Evolutionary conservation across 2,797 vertebrate species (phyloP), one percentile per base, ranked within the genome.

Genomic region (Tarsius wallacei): DNA sequence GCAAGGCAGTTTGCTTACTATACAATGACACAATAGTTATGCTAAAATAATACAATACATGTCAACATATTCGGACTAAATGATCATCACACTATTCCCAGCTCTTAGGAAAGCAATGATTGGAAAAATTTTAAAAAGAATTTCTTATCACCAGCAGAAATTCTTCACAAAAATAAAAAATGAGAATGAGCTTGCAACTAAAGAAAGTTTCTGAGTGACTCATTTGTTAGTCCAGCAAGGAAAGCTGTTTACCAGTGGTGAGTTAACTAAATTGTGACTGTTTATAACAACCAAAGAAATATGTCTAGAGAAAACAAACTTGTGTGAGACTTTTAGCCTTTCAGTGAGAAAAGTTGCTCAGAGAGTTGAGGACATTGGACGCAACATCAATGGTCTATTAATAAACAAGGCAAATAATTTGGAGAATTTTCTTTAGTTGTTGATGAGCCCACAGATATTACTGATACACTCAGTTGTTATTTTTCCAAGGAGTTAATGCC

Each of bases 121-220:
- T 55, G 84, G 80, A 83, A 95, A 90, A 83, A 57, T 42, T 59
- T 83, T 49, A 93, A 92, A 76, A 2, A 71, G 22, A 76, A 71
- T 90, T 90, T 94, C 17, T 96, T 73, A 59, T 83, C 55, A 77
- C 12, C 12, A 31, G 66, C 19, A 61, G 14, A 87, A 90, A 87
- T 94, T 96, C 76, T 90, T 80, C 21, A 77, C 53, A 87, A 81
- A 93, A 82, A 64, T 78, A 57, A 92, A 66, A 55, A 86, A 70
- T n/a, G 28, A 53, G 74, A 85, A 78, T 33, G 16, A 83, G 5
- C 3, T 74, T 71, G 7, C 1, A 70, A 82, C n/a, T 24, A 63
- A 77, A 90, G 33, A 86, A 74, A 36, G 0, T 82, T 86, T 94
- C 73, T 55, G 63, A 88, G 42, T 88, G 63, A 51, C n/a, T 76